A percentile compares a stretch with the other conserved stretches of the same genome.
These are phyloP conservation scores for Aradophagus sp. DNA, from an alignment of 1,140 invertebrate species.

Conservation along the genomic window DNA sequence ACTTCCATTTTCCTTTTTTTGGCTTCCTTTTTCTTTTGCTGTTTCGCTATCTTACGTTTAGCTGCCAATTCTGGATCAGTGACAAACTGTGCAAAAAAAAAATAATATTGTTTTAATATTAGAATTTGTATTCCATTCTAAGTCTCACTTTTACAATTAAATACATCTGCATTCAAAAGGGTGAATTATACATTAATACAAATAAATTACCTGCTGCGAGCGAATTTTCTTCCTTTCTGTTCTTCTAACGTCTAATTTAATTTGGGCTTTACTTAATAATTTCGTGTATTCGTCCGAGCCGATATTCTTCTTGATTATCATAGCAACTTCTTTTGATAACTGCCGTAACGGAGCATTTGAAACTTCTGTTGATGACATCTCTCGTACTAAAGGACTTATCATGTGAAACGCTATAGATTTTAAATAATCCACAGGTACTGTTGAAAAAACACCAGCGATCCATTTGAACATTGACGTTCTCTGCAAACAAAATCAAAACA, in stretches of 20 bases:
- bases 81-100: slow-evolving; percentile 78
- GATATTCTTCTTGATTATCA: slow-evolving; percentile 80
- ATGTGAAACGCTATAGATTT: slow-evolving; percentile 76
- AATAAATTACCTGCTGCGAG: slow-evolving; percentile 73
- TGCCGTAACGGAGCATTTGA: slow-evolving; percentile 76
- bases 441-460: slow-evolving; percentile 79
- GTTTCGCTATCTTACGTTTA: slow-evolving; percentile 83
- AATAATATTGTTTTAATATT: slow-evolving; percentile 6
- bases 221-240: slow-evolving; percentile 80
- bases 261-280: slow-evolving; percentile 77
- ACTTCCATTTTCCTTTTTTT: slow-evolving; percentile 82
- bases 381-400: slow-evolving; percentile 81
- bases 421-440: slow-evolving; percentile 76
- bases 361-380: slow-evolving; percentile 78
- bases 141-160: slow-evolving; percentile 15
- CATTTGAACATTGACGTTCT: slow-evolving; percentile 82
- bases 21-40: slow-evolving; percentile 83
- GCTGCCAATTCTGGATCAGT: slow-evolving; percentile 85
- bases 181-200: background rate
- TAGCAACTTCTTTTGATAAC: slow-evolving; percentile 80
- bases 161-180: slow-evolving; percentile 6
- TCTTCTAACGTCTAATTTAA: slow-evolving; percentile 77
- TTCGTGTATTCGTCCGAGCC: slow-evolving; percentile 80
- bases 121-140: background rate
- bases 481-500: slow-evolving; percentile 72